phyloP scores from a whole-genome alignment of 2,113 vertebrate genomes.

The Emydocephalus ijimae region DNA sequence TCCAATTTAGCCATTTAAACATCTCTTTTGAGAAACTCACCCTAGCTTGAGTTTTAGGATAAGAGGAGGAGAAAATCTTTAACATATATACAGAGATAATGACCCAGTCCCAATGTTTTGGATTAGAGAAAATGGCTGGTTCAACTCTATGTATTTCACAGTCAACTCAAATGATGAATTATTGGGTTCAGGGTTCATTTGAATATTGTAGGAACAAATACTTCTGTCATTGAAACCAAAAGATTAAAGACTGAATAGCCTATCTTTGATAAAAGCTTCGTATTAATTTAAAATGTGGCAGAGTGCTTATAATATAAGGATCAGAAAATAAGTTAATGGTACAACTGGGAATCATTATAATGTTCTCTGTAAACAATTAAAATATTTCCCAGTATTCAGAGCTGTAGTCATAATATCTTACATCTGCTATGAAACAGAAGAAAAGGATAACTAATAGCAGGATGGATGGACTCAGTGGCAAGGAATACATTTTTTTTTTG shows the following conservation, averaged over 20 bases:
- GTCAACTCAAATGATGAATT: neutral
- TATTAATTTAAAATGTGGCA: slow-evolving; percentile 13
- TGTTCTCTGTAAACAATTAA: neutral
- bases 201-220: neutral
- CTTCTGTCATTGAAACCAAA: neutral
- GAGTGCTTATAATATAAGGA: neutral
- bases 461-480: neutral
- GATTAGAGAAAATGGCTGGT: neutral
- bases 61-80: neutral
- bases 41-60: neutral
- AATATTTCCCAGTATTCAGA: neutral
- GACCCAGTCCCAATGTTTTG: neutral
- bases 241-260: neutral
- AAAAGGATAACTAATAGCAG: neutral
- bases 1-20: neutral
- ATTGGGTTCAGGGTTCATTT: neutral
- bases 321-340: neutral
- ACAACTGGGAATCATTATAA: neutral
- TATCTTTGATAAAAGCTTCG: neutral
- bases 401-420: neutral
- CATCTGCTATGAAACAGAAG: neutral
- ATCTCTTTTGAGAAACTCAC: neutral
- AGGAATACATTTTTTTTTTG: neutral
- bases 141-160: neutral
- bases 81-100: neutral